These are phyloP conservation scores for Coremacera marginata DNA, from an alignment of 2,888 invertebrate species.

Conservation along the genomic window DNA sequence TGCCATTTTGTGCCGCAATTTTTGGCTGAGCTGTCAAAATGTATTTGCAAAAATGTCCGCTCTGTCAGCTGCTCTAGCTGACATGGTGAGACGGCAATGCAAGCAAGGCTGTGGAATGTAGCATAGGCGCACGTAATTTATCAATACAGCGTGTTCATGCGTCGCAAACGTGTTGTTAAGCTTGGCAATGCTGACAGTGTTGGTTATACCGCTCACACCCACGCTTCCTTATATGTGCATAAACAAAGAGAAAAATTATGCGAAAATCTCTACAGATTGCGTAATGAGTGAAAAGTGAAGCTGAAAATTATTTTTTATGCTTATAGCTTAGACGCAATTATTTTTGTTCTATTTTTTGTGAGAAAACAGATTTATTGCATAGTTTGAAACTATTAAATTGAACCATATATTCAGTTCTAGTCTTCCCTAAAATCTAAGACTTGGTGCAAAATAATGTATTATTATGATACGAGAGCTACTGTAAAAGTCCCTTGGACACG, in stretches of 20 bases:
- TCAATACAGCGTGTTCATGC: constrained; percentile 20
- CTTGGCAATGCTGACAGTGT: constrained; percentile 11
- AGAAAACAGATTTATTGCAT: too few relatives aligned
- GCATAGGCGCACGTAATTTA: background rate
- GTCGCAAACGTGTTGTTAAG: background rate
- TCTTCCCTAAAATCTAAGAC: too few relatives aligned
- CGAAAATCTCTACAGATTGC: background rate
- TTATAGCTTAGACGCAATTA: too few relatives aligned
- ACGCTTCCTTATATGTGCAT: background rate
- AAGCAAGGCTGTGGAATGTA: background rate
- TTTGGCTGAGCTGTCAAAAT: background rate
- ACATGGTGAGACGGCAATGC: background rate
- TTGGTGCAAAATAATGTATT: too few relatives aligned
- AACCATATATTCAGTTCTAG: too few relatives aligned
- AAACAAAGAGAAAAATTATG: constrained; percentile 2
- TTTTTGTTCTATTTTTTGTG: too few relatives aligned
- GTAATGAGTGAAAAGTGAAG: too few relatives aligned
- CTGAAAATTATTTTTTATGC: too few relatives aligned
- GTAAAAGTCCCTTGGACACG: too few relatives aligned
- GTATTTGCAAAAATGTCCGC: constrained; percentile 4
- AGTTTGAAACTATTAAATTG: too few relatives aligned
- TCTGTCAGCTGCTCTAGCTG: constrained; percentile 6
- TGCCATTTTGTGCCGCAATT: constrained; percentile 8
- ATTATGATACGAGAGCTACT: too few relatives aligned
- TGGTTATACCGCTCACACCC: background rate